Conservation (phyloP, 2,888 invertebrate genomes). For the Proisotoma minuta region DNA sequence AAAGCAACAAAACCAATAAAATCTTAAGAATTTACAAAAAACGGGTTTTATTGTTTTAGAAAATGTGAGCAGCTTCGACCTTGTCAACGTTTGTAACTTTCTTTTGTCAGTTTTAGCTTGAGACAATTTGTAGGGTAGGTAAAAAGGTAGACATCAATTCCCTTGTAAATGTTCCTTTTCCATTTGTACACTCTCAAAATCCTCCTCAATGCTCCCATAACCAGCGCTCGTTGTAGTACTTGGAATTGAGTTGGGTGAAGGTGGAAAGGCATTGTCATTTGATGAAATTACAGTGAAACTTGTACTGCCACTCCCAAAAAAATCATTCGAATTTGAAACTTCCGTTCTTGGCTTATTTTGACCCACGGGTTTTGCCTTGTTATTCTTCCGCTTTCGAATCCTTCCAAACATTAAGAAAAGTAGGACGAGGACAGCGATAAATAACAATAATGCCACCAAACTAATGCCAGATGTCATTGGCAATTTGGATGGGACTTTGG, state of each 20-base stretch:
- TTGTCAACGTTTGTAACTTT: no score
- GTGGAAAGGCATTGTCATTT: constrained; percentile 13
- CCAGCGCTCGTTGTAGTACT: constrained; percentile 14
- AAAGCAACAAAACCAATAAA: no score
- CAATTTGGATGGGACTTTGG: constrained; percentile 34
- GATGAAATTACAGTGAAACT: constrained; percentile 4
- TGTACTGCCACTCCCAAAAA: not conserved
- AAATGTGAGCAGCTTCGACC: no score
- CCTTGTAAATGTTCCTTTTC: constrained; percentile 2
- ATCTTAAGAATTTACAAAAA: no score
- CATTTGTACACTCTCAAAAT: constrained; percentile 7
- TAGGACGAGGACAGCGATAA: constrained; percentile 37
- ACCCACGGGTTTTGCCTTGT: constrained; percentile 4
- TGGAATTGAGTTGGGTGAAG: constrained; percentile 14
- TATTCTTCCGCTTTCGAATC: constrained; percentile 18
- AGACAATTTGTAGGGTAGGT: no score
- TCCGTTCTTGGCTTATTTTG: no score
- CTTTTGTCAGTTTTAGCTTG: no score
- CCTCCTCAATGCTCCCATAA: constrained; percentile 14
- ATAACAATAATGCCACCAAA: constrained; percentile 47
- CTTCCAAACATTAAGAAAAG: constrained; percentile 16
- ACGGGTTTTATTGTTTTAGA: no score
- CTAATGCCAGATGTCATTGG: constrained; percentile 43
- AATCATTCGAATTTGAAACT: not conserved
- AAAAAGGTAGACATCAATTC: no score